Base-by-base conservation (phyloP, 2,888 invertebrate genomes). In the Glomeris marginata region DNA sequence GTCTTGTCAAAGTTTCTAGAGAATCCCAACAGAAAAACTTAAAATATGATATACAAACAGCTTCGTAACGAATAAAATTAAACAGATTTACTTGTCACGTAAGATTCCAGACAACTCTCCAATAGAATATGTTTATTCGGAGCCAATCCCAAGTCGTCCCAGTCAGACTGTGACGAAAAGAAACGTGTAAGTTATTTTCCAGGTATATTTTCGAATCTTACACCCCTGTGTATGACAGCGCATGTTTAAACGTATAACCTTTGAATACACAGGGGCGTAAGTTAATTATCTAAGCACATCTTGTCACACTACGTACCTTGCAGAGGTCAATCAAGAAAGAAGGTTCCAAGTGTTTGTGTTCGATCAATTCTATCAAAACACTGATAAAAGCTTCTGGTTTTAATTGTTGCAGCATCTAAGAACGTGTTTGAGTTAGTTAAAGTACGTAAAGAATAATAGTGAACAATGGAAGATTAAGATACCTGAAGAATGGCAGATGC, bases 321-420 rank as follows among this genome's bases (percentile, higher is more conserved):
- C 28, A 28, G 8, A 28, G 28, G 8, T 28, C 28, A 8, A 28
- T 8, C 8, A 28, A 28, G 28, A 28, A 28, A 28, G 4, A 28
- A 28, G 28, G 3, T 8, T 28, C 28, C 28, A 28, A 28, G 8
- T 28, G 34, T 10, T 45, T 33, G 41, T 37, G 33, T 6, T 38
- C 34, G 11, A 53, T 42, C 34, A 53, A 44, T 18, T 53, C 44
- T 3, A 41, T 38, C 10, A 51, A 35, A 38, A 47, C 41, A 47
- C 51, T 46, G 15, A 53, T 44, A 48, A 53, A 53, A 35, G 48
- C 40, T 41, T 47, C 45, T 18, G 53, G 44, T 11, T 52, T 37
- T 43, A 47, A 43, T 15, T 51, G 42, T 40, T 52, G 53, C 34
- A 51, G 33, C 13, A 40, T 15, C 53, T 52, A 11, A 11, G 36